A percentile compares a stretch with the other conserved stretches of the same genome.
Evolutionary conservation across 2,113 vertebrate species (phyloP).

Genomic region (Accipiter cooperii): DNA sequence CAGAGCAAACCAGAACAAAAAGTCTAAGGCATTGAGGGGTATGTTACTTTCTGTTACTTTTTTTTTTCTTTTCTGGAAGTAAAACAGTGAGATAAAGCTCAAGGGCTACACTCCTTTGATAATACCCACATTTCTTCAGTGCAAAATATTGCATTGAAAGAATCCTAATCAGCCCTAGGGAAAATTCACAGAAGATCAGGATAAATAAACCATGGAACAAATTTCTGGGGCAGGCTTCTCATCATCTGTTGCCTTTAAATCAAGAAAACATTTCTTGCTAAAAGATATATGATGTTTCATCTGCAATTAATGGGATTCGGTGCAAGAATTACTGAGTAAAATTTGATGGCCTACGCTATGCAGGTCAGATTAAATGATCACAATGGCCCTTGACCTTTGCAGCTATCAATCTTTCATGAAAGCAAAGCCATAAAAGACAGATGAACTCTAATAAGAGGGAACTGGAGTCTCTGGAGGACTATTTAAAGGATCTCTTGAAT

Average conservation of each 20-base stretch:
- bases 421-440: slow-evolving; percentile 21
- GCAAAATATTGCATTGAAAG: background rate
- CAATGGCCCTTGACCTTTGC: background rate
- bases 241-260: background rate
- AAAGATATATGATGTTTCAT: background rate
- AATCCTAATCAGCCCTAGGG: background rate
- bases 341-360: background rate
- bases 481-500: slow-evolving; percentile 25
- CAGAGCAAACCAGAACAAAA: background rate
- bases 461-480: slow-evolving; percentile 20
- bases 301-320: background rate
- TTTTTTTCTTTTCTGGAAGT: background rate
- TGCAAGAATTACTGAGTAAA: background rate
- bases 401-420: slow-evolving; percentile 16
- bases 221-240: background rate
- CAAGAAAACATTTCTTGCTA: background rate
- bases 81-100: background rate
- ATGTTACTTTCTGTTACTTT: background rate
- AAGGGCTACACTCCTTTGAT: background rate
- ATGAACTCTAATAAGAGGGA: slow-evolving; percentile 32
- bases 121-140: background rate
- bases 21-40: background rate
- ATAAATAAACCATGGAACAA: background rate
- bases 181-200: background rate
- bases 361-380: slow-evolving; percentile 18